A percentile compares a stretch with the other conserved stretches of the same genome.
phyloP scores from a whole-genome alignment of 2,113 vertebrate species.

The Etheostoma spectabile region DNA sequence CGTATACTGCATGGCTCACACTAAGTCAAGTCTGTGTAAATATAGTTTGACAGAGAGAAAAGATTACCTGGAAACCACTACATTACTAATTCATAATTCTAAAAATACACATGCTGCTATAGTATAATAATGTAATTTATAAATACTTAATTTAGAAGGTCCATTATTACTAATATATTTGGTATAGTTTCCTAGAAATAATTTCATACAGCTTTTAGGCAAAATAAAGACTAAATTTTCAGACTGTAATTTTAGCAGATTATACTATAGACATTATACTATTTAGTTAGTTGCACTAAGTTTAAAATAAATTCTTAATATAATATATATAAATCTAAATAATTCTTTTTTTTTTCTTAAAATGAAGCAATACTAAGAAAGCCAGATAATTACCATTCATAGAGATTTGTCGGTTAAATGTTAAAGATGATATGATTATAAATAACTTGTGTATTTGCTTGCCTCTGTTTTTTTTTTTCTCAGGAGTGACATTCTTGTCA shows the following conservation, averaged over 20 bases:
- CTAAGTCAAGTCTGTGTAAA: neutral
- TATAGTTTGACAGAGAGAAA: too few species aligned
- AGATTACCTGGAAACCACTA: neutral
- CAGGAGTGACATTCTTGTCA: conserved; percentile 97
- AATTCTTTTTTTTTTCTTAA: neutral
- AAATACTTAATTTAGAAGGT: neutral
- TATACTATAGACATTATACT: neutral
- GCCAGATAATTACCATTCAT: neutral
- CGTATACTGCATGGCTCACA: neutral
- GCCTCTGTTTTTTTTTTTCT: conserved; percentile 19
- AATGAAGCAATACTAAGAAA: neutral
- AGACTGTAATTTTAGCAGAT: neutral
- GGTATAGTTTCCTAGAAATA: neutral
- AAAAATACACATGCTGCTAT: neutral
- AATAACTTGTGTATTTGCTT: neutral
- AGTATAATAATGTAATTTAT: neutral
- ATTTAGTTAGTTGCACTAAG: neutral
- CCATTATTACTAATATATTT: neutral
- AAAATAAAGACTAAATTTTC: neutral
- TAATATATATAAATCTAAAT: too few species aligned
- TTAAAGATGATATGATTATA: neutral
- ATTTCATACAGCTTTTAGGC: neutral
- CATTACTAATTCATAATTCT: neutral
- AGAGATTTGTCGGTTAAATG: neutral
- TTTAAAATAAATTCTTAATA: neutral